Base-by-base conservation (phyloP, 1,140 invertebrate species). In the Plutomurus gul region DNA sequence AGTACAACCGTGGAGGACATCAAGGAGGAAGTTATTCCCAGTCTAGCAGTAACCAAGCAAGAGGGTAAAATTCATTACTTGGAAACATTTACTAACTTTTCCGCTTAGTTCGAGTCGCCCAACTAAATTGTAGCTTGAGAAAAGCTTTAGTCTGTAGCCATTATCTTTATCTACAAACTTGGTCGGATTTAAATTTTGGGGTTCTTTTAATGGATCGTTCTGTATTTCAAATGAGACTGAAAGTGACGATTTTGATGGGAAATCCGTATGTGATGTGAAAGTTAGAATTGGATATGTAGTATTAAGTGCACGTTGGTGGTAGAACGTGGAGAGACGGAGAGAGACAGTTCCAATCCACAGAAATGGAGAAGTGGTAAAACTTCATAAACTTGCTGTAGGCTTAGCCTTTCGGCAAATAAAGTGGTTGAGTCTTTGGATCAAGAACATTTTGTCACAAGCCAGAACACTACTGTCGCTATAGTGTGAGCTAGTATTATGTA, bases 361-460 rank as follows among this genome's bases (percentile, higher is more conserved):
- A 43, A 77, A 78, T 56, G 76, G 70, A 47, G 40, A 43, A 40
- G 76, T 49, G 70, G 39, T 60, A 22, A 65, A 73, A 74, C 71
- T 71, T 79, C 75, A 76, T 76, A 76, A 76, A 76, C 47, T 47
- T 16, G 47, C 16, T 56, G 33, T 39, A 25, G 51, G 47, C 47
- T 76, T 16, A 56, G 46, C 75, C 49, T 33, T 76, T 76, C 25
- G 36, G 49, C 75, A 76, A 76, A 76, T 76, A 76, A 43, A 76
- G 49, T 60, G 46, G 75, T 65, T 65, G 30, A n/a, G 36, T 30
- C 27, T 30, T 65, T 65, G 13, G 25, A 13, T 73, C 20, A 43
- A 16, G 70, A 39, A 43, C 36, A 10, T 13, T 36, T 33, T 25
- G 33, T 25, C 33, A 36, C 18, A n/a, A n/a, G n/a, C n/a, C 13